Evolutionary conservation across 2,888 invertebrate species (phyloP).

Genomic region (Iphiclides podalirius): DNA sequence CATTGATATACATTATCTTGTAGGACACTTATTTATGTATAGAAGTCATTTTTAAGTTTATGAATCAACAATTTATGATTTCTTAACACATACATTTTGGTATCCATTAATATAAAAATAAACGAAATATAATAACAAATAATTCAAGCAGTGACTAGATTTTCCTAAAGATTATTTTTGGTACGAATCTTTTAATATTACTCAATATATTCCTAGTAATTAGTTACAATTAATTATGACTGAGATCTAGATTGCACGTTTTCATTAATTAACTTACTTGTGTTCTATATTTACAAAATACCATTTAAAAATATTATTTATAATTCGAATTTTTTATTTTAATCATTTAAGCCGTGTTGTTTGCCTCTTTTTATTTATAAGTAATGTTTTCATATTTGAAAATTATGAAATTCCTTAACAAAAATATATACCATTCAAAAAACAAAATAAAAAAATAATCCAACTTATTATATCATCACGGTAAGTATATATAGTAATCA

Average conservation of each 20-base stretch:
- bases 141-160: slow-evolving; percentile 57
- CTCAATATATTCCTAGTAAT: slow-evolving; percentile 61
- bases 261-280: slow-evolving; percentile 41
- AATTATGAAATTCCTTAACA: no score
- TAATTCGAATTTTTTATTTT: slow-evolving; percentile 53
- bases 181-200: slow-evolving; percentile 32
- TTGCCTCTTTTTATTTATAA: slow-evolving; percentile 32
- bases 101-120: slow-evolving; percentile 28
- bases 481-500: no score
- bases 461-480: no score
- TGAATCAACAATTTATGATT: no score
- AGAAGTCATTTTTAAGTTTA: no score
- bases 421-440: no score
- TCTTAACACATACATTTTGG: no score
- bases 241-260: slow-evolving; percentile 74
- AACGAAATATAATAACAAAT: slow-evolving; percentile 25
- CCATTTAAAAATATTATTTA: slow-evolving; percentile 73
- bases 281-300: slow-evolving; percentile 75
- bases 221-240: slow-evolving; percentile 50
- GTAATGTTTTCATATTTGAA: slow-evolving; percentile 44
- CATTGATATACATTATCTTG: no score
- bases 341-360: slow-evolving; percentile 46
- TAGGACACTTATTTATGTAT: no score
- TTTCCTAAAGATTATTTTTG: slow-evolving; percentile 40
- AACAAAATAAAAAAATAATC: no score